Percentiles rank a stretch among this genome's conserved stretches.
phyloP scores from a whole-genome alignment of 2,888 invertebrate genomes.

The Minunthozetes semirufus region DNA sequence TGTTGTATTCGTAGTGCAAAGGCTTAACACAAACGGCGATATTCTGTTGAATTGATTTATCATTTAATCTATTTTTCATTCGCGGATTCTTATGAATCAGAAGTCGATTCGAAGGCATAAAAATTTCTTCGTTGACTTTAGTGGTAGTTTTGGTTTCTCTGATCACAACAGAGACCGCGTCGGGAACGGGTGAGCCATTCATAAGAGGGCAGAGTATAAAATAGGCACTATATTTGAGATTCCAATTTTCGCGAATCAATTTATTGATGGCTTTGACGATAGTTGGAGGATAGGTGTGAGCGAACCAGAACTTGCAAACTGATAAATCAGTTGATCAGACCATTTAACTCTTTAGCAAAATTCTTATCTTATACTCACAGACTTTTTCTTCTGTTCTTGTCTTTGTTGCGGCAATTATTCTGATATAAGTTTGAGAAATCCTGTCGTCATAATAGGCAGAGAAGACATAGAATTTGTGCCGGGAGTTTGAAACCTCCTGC shows the following conservation, averaged over 20 bases:
- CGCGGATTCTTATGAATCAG: conserved; percentile 56
- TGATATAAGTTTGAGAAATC: conserved; percentile 50
- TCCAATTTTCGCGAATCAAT: conserved; percentile 89
- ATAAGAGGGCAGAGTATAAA: conserved; percentile 68
- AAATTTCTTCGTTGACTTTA: conserved; percentile 13
- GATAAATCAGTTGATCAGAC: not conserved
- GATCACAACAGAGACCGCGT: conserved; percentile 63
- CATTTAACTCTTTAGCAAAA: not conserved
- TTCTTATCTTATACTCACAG: conserved; percentile 1
- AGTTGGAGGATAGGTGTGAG: conserved; percentile 35
- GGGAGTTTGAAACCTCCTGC: conserved; percentile 47
- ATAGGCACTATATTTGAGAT: conserved; percentile 73
- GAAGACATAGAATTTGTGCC: conserved; percentile 74
- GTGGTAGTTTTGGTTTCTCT: not conserved
- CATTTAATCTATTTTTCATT: conserved; percentile 44
- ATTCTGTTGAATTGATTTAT: conserved; percentile 19
- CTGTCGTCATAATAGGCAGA: conserved; percentile 72
- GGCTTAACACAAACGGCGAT: conserved; percentile 76
- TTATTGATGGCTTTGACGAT: conserved; percentile 45
- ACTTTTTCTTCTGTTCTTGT: conserved; percentile 75
- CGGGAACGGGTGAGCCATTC: conserved; percentile 51
- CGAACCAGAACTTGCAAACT: conserved; percentile 20
- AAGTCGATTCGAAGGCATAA: conserved; percentile 54
- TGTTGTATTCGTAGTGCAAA: conserved; percentile 77
- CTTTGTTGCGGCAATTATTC: conserved; percentile 79